Evolutionary conservation across 1,140 invertebrate genomes (phyloP).

Genomic region (Rhagoletis zephyria): DNA sequence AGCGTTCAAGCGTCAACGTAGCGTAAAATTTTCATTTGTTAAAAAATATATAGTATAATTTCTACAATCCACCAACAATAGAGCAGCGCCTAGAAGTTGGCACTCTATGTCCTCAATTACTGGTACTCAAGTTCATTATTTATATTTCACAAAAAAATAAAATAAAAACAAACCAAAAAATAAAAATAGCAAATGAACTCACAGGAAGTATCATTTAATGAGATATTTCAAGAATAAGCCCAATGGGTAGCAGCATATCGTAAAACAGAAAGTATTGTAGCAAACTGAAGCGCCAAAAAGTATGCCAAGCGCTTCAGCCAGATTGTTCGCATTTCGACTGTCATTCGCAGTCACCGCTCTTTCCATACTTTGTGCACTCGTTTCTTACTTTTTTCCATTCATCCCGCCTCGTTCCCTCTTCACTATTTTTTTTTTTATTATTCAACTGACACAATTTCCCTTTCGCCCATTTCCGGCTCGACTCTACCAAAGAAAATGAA

Average conservation of each 20-base stretch:
- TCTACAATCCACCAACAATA: background rate
- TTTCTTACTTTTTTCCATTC: background rate
- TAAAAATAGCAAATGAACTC: background rate
- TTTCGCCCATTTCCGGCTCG: constrained; percentile 27
- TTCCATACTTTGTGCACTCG: background rate
- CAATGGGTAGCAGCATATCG: background rate
- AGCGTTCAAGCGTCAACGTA: background rate
- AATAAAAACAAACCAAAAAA: background rate
- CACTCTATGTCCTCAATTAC: constrained; percentile 10
- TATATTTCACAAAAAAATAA: background rate
- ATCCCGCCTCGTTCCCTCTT: background rate
- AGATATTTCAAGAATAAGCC: constrained; percentile 27
- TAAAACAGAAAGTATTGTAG: background rate
- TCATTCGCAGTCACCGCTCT: background rate
- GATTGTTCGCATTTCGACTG: constrained; percentile 23
- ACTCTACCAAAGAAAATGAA: constrained; percentile 13
- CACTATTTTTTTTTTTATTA: background rate
- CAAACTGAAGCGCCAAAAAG: constrained; percentile 21
- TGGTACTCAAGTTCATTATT: constrained; percentile 46
- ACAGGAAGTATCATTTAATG: background rate
- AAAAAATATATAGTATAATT: background rate
- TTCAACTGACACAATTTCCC: constrained; percentile 41
- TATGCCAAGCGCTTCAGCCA: background rate
- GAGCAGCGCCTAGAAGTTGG: background rate
- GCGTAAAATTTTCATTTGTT: background rate